A percentile compares a stretch with the other conserved stretches of the same genome.
phyloP scores from a whole-genome alignment of 2,797 vertebrate species.

The Harpagifer antarcticus region DNA sequence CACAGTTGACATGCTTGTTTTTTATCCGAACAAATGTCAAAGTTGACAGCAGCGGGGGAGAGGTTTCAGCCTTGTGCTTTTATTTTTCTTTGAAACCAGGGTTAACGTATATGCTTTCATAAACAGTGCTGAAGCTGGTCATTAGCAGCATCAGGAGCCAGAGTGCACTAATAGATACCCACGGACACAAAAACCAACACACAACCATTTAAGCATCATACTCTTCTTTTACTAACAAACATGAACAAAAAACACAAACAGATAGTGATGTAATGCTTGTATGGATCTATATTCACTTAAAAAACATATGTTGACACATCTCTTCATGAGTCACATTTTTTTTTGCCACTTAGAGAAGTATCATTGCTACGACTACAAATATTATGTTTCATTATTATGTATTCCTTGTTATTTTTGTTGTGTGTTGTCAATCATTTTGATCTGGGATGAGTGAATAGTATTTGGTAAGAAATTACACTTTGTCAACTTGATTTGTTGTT shows the following conservation, averaged over 20 bases:
- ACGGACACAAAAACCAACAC: neutral
- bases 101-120: constrained; percentile 7
- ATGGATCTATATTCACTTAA: constrained; percentile 7
- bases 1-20: constrained; percentile 45
- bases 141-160: constrained; percentile 15
- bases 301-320: constrained; percentile 18
- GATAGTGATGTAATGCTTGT: neutral
- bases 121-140: constrained; percentile 6
- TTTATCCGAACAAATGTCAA: constrained; percentile 64
- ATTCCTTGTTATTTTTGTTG: neutral
- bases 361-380: neutral
- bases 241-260: neutral
- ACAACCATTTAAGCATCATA: neutral
- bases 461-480: neutral
- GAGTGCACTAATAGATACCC: neutral
- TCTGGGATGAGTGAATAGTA: neutral
- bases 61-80: constrained; percentile 27
- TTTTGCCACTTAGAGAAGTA: neutral
- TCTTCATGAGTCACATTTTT: neutral
- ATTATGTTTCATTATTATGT: neutral
- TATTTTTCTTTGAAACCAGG: constrained; percentile 16
- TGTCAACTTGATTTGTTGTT: constrained; percentile 10
- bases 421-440: neutral
- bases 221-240: too few relatives aligned
- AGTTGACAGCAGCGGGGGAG: constrained; percentile 33